Base-by-base conservation (phyloP, 2,113 vertebrate genomes). In the Colossoma macropomum region DNA sequence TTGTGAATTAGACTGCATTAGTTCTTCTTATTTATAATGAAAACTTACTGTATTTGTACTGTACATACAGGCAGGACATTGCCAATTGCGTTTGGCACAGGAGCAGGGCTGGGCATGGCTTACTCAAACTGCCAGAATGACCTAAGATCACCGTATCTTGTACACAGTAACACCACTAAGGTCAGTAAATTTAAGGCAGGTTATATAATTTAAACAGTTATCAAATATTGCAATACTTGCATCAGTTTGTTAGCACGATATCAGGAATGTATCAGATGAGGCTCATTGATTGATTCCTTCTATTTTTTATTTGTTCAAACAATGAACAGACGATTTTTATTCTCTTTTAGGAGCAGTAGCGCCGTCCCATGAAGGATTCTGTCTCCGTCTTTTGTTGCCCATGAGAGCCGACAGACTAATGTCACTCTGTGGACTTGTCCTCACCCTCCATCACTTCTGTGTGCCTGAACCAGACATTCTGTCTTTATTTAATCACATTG, bases 41-140 rank as follows among this genome's bases (percentile, higher is more conserved):
- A 23, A 3, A n/a, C 17, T 60, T 77, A 52, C 25, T 59, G 60
- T 62, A 32, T 75, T 76, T 79, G 2, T 74, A 12, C 3, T 77
- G 10, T 83, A 34, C 59, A 72, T 68, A 50, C 84, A 99, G 98
- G 98, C 90, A 97, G 91, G 93, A 96, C 94, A 19, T 97, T 97
- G 96, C 98, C 98, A 0, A 91, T 99, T 3, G 92, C 94, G 0
- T 95, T 98, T 54, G 95, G 96, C 68, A 93, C 95, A 0, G 98
- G 97, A 79, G 91, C 92, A 59, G 98, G 98, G 23, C 87, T 99
- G 63, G 98, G 98, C 85, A 99, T 99, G 98, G 97, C 97, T 11
- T 98, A 97, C 83, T 96, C 97, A 88, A 99, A 99, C 92, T 99
- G 97, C 92, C 97, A 99, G 84, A 96, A 97, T 48, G 97, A 99